phyloP scores from a whole-genome alignment of 1,140 invertebrate genomes.

The Diprion similis region DNA sequence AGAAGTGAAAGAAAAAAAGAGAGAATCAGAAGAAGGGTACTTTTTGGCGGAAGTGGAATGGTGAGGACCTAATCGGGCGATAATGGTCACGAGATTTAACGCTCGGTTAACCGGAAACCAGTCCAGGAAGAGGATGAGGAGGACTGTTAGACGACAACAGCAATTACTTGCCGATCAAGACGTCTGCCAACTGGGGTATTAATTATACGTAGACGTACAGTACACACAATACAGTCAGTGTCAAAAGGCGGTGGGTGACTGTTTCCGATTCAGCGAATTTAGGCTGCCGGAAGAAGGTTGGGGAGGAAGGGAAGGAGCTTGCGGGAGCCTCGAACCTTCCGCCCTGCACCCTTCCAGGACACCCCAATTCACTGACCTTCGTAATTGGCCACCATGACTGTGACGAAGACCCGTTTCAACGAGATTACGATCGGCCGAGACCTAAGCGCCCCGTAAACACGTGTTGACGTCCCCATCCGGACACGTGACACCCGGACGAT shows the following conservation, averaged over 20 bases:
- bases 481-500: background rate
- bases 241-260: background rate
- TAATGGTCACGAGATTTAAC: background rate
- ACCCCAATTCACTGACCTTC: background rate
- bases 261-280: no score
- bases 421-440: background rate
- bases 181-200: no score
- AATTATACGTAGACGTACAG: no score
- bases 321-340: background rate
- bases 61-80: background rate
- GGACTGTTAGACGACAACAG: no score
- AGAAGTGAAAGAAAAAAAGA: background rate
- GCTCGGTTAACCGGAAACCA: background rate
- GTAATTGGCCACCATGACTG: background rate
- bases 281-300: background rate
- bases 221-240: background rate
- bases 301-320: background rate
- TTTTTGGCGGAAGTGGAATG: background rate
- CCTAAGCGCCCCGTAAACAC: background rate
- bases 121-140: no score
- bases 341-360: background rate
- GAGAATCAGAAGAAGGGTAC: background rate
- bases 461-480: background rate
- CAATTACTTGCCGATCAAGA: background rate
- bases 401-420: constrained; percentile 3